A percentile compares a stretch with the other conserved stretches of the same genome.
Evolutionary conservation across 1,140 invertebrate genomes (phyloP).

Genomic region (Maniola jurtina): DNA sequence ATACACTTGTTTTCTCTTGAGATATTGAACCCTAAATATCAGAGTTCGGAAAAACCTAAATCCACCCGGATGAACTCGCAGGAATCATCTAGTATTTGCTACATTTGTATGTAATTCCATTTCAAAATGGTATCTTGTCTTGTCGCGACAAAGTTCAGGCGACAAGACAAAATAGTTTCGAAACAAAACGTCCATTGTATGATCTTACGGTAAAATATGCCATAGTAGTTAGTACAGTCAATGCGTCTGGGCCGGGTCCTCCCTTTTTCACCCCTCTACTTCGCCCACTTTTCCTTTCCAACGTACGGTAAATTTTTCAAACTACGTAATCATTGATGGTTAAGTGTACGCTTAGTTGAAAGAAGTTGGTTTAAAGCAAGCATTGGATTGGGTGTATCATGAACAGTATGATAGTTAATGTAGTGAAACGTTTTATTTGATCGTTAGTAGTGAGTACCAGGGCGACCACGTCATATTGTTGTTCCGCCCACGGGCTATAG

Average conservation of each 20-base stretch:
- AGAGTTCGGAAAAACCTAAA: too few species aligned
- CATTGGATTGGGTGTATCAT: slow-evolving; percentile 44
- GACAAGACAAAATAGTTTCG: not conserved
- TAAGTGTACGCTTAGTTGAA: slow-evolving; percentile 10
- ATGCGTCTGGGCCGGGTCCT: slow-evolving; percentile 45
- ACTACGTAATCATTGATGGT: slow-evolving; percentile 33
- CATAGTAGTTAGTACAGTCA: slow-evolving; percentile 34
- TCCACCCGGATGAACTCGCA: too few species aligned
- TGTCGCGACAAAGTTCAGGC: not conserved
- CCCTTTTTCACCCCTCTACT: slow-evolving; percentile 44
- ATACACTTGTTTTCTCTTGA: too few species aligned
- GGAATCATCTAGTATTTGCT: too few species aligned
- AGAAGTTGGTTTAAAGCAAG: slow-evolving; percentile 33
- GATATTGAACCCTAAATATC: too few species aligned
- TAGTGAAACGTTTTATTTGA: slow-evolving; percentile 35
- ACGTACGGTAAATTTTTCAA: slow-evolving; percentile 10
- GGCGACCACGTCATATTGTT: slow-evolving; percentile 64
- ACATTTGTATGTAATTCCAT: too few species aligned
- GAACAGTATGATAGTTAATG: slow-evolving; percentile 27
- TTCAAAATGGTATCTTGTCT: not conserved
- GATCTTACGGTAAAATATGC: slow-evolving; percentile 1
- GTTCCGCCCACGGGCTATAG: slow-evolving; percentile 55
- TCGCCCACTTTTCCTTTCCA: slow-evolving; percentile 37
- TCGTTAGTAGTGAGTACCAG: slow-evolving; percentile 47
- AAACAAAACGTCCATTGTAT: not conserved